Conservation (phyloP, 2,113 vertebrate genomes). For the Dicrurus megarhynchus region DNA sequence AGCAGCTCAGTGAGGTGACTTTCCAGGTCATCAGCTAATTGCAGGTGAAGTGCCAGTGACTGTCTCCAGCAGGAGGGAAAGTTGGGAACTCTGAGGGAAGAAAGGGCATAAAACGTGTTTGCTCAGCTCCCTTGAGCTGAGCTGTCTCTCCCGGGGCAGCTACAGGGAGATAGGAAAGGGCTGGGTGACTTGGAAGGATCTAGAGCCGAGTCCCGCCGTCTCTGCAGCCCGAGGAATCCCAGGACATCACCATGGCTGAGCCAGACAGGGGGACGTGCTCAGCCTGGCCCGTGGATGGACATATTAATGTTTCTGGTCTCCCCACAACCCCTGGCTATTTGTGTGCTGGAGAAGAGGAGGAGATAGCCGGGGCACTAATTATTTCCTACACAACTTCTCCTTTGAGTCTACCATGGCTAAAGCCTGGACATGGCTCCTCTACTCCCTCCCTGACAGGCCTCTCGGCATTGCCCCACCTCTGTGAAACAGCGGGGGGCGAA, state of each 20-base stretch:
- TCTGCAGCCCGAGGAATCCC: background rate
- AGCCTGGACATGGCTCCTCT: background rate
- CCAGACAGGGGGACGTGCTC: accelerated
- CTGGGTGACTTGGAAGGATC: background rate
- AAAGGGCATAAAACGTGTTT: background rate
- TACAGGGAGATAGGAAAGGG: background rate
- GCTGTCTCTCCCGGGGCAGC: background rate
- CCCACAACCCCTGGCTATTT: background rate
- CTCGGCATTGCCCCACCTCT: background rate
- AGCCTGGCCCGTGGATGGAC: background rate
- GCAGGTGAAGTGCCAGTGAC: constrained; percentile 26
- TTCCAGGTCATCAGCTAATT: constrained; percentile 52
- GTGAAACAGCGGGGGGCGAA: background rate
- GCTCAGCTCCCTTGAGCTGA: background rate
- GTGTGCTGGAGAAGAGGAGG: background rate
- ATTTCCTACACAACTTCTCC: background rate
- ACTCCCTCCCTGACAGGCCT: background rate
- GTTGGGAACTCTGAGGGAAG: background rate
- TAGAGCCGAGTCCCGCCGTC: accelerated
- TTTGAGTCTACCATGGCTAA: background rate
- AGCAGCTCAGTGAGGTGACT: constrained; percentile 51
- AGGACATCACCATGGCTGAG: accelerated
- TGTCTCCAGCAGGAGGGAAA: constrained; percentile 26
- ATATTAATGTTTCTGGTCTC: background rate
- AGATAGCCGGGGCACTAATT: background rate